Conservation (phyloP, 1,140 invertebrate genomes). For the Spodoptera frugiperda region DNA sequence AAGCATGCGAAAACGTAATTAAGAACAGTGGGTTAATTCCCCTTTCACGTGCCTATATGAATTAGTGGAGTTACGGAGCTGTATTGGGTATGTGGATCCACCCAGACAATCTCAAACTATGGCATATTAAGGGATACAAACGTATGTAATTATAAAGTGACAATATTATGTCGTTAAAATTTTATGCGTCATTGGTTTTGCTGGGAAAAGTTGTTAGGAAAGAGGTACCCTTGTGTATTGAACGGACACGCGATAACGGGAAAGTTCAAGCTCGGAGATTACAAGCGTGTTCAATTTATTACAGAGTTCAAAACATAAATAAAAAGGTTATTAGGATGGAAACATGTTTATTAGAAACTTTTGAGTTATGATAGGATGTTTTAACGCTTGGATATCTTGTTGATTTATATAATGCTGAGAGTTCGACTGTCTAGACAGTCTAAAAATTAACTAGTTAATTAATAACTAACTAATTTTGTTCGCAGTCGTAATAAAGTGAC, state of each 20-base stretch:
- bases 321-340: conserved; percentile 29
- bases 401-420: no score
- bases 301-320: conserved; percentile 16
- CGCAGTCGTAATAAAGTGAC: no score
- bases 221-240: conserved; percentile 16
- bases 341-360: conserved; percentile 30
- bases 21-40: conserved; percentile 80
- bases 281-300: conserved; percentile 28
- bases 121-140: conserved; percentile 29
- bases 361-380: conserved; percentile 15
- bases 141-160: neutral
- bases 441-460: no score
- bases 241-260: neutral
- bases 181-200: conserved; percentile 18
- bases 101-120: conserved; percentile 53
- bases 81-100: conserved; percentile 59
- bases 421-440: no score
- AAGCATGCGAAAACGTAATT: conserved; percentile 84
- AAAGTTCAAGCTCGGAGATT: conserved; percentile 5
- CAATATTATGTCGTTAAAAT: conserved; percentile 15
- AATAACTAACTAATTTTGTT: no score
- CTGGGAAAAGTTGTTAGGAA: conserved; percentile 9
- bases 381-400: neutral
- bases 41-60: conserved; percentile 78
- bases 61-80: conserved; percentile 68